Base-by-base conservation (phyloP, 1,140 invertebrate genomes). In the Brachionus calyciflorus region DNA sequence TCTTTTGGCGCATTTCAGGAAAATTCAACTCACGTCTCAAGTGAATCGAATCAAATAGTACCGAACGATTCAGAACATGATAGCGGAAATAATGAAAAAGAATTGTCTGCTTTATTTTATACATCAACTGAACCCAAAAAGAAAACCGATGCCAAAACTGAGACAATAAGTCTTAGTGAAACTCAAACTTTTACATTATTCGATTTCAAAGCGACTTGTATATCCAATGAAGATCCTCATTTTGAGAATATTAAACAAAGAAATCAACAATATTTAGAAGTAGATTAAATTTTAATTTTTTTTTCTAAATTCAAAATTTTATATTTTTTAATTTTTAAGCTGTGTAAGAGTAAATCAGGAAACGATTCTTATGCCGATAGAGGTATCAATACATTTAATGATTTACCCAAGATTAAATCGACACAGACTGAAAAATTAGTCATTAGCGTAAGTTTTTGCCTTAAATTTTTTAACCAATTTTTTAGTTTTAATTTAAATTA, bases 301-400 rank as follows among this genome's bases (percentile, higher is more conserved):
- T 28, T 57, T 51, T 19, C 3, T 6, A 51, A 51, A 19, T 5
- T 51, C 3, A 51, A 5, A 3, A 51, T 6, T 51, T 69, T n/a
- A 17, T 68, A n/a, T 55, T 49, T 17, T 57, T 63, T 75, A 70
- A 49, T 49, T 26, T 80, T 81, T 57, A 77, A 84, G 83, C 73
- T 85, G 68, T 63, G 80, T 21, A 84, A 83, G 69, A 82, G 77
- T 26, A 80, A 82, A 75, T 79, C 79, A 63, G 84, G 83, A 5
- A 85, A 85, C 80, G 84, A 85, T 75, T 57, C 80, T 19, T 85
- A 84, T 78, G 80, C 79, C 19, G 82, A 84, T 70, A 78, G 82
- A 79, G 83, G 81, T 26, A 83, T 85, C 81, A 83, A 83, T 73
- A 84, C 83, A 17, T 85, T 84, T 60, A 85, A 85, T 81, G 82